These are phyloP conservation scores for Atrina japonica DNA, from an alignment of 2,888 invertebrate species.

Conservation along the genomic window DNA sequence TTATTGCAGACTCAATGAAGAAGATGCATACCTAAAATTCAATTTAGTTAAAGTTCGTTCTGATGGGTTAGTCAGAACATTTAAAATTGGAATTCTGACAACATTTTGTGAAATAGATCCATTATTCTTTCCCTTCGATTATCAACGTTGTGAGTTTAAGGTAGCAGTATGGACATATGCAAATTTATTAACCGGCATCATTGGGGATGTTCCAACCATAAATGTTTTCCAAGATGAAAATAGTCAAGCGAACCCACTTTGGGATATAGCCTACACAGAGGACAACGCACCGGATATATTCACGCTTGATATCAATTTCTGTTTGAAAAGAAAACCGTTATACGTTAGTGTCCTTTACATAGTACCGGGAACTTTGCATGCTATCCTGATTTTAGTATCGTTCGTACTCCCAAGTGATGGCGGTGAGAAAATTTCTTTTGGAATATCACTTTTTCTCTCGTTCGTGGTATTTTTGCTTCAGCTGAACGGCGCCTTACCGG, in stretches of 20 bases:
- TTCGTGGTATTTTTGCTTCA: slow-evolving; percentile 16
- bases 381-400: slow-evolving; percentile 8
- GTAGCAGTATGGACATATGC: not conserved
- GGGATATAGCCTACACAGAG: not conserved
- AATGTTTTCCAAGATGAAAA: not conserved
- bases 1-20: not conserved
- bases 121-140: slow-evolving; percentile 11
- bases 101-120: slow-evolving; percentile 4
- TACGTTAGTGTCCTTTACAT: not conserved
- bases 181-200: not conserved
- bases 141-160: slow-evolving; percentile 1
- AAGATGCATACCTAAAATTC: not conserved
- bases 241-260: not conserved
- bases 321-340: not conserved
- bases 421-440: slow-evolving; percentile 20
- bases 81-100: not conserved
- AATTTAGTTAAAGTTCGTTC: not conserved
- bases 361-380: not conserved
- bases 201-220: not conserved
- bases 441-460: slow-evolving; percentile 15
- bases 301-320: not conserved
- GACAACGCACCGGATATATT: not conserved
- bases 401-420: slow-evolving; percentile 13
- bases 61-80: not conserved
- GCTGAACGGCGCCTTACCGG: slow-evolving; percentile 5